Conservation (phyloP, 37 sponge, comb jelly and placozoan genomes). For the Beroe forskalii region DNA sequence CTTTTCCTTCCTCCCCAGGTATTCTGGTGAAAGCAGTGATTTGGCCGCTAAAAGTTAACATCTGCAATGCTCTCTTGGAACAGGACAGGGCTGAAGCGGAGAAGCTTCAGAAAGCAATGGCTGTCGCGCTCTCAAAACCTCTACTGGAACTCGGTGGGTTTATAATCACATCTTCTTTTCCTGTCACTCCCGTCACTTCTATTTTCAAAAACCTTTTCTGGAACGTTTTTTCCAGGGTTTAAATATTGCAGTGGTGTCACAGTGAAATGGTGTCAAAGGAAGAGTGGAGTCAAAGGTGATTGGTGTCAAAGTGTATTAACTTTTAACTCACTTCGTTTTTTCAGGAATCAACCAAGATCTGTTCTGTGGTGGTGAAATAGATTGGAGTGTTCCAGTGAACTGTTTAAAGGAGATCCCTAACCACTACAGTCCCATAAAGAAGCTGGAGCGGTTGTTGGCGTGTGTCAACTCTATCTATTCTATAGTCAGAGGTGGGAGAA, state of each 20-base stretch:
- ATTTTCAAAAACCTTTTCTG: not conserved
- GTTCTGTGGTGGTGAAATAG: constrained; percentile 48
- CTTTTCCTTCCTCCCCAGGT: too few species aligned
- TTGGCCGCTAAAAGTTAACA: constrained; percentile 27
- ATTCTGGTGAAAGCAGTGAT: constrained; percentile 39
- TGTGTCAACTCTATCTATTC: constrained; percentile 51
- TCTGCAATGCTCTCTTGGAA: not conserved
- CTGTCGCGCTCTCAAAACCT: constrained; percentile 22
- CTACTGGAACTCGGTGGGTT: constrained; percentile 21
- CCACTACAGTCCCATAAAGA: constrained; percentile 64
- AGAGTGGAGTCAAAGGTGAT: too few species aligned
- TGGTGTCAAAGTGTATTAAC: too few species aligned
- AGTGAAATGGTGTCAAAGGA: too few species aligned
- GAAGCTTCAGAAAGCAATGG: constrained; percentile 42
- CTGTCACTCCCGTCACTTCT: too few species aligned
- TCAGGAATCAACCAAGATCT: constrained; percentile 59
- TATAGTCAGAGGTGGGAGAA: constrained; percentile 10
- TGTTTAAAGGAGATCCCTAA: constrained; percentile 48
- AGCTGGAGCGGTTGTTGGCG: constrained; percentile 42
- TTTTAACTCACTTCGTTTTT: too few species aligned
- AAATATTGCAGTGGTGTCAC: too few species aligned
- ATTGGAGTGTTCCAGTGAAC: constrained; percentile 34
- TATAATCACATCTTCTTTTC: too few species aligned
- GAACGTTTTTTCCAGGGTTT: too few species aligned
- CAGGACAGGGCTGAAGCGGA: constrained; percentile 3